These are phyloP conservation scores for Samia ricini DNA, from an alignment of 1,140 invertebrate genomes.

Conservation along the genomic window DNA sequence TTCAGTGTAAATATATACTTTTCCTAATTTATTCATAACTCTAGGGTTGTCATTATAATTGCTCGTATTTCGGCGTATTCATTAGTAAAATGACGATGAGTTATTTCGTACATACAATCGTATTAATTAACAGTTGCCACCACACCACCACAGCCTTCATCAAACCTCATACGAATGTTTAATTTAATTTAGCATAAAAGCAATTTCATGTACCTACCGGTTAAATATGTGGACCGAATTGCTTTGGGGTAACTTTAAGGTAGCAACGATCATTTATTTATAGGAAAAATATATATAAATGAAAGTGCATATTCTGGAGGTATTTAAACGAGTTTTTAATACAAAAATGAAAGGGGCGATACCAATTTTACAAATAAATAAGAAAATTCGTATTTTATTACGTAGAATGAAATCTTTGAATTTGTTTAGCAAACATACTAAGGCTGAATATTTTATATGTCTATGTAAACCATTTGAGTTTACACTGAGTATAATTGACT, in stretches of 20 bases:
- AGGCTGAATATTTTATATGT: too few relatives aligned
- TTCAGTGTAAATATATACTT: background rate
- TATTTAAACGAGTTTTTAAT: too few relatives aligned
- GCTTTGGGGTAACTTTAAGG: background rate
- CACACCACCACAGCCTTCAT: constrained; percentile 29
- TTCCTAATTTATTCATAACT: background rate
- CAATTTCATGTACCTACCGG: constrained; percentile 41
- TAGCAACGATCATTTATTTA: background rate
- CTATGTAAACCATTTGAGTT: too few relatives aligned
- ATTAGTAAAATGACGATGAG: background rate
- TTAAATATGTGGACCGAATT: background rate
- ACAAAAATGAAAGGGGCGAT: too few relatives aligned
- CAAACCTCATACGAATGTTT: constrained; percentile 50
- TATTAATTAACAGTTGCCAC: constrained; percentile 44
- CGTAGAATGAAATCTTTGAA: too few relatives aligned
- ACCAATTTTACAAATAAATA: too few relatives aligned
- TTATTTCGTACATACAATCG: constrained; percentile 4
- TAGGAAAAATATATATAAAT: too few relatives aligned
- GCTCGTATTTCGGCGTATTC: background rate
- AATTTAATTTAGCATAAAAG: constrained; percentile 60
- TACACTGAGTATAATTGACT: too few relatives aligned
- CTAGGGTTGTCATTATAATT: background rate
- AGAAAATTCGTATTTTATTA: too few relatives aligned
- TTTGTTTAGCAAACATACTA: too few relatives aligned
- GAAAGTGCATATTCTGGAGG: too few relatives aligned